Evolutionary conservation across 2,888 invertebrate species (phyloP).

Genomic region (Luffia ferchaultella): DNA sequence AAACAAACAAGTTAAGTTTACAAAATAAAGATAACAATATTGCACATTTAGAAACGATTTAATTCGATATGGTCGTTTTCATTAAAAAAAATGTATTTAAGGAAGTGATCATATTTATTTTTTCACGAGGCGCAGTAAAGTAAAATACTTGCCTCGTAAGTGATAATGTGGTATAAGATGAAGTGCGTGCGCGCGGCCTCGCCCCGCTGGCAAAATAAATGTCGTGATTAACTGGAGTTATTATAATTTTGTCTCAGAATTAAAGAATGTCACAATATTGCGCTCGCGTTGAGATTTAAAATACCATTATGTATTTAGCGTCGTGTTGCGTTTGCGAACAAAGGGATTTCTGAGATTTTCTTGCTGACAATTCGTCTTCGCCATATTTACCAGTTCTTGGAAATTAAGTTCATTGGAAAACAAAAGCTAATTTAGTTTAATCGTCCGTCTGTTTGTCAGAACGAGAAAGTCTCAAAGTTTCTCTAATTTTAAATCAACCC

Average conservation of each 20-base stretch:
- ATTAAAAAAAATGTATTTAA: background rate
- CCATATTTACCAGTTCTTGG: too few relatives aligned
- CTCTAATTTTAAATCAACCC: too few relatives aligned
- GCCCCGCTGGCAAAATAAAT: constrained; percentile 38
- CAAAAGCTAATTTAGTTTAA: too few relatives aligned
- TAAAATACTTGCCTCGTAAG: background rate
- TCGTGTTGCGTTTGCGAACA: too few relatives aligned
- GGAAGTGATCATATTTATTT: background rate
- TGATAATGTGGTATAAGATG: constrained; percentile 24
- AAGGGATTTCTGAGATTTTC: too few relatives aligned
- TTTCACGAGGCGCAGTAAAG: background rate
- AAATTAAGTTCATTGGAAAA: too few relatives aligned
- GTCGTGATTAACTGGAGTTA: constrained; percentile 62
- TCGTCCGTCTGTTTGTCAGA: too few relatives aligned
- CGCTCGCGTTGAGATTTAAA: constrained; percentile 39
- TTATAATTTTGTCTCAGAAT: constrained; percentile 55
- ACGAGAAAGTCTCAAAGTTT: too few relatives aligned
- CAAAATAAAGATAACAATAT: too few relatives aligned
- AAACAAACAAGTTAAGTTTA: too few relatives aligned
- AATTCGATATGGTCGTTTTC: background rate
- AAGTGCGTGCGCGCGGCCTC: constrained; percentile 38
- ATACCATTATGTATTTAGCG: constrained; percentile 30
- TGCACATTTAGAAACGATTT: too few relatives aligned
- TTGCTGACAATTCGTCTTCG: too few relatives aligned
- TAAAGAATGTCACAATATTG: constrained; percentile 54